A percentile compares a stretch with the other conserved stretches of the same genome.
These are phyloP conservation scores for Plutella xylostella DNA, from an alignment of 2,888 invertebrate species.

Conservation along the genomic window DNA sequence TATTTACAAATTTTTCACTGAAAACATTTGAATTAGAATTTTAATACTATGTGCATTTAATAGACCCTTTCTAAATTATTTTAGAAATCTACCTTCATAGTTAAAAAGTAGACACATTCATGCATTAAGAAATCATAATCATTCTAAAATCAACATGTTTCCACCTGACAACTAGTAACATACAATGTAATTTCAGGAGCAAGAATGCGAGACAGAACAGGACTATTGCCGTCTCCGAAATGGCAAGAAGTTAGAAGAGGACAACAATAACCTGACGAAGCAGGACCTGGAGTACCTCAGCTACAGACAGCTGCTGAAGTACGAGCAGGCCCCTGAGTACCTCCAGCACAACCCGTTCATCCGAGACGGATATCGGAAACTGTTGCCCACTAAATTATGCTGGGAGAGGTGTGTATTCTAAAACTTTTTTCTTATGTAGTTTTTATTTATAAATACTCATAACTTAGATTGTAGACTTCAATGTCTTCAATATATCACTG, in stretches of 20 bases:
- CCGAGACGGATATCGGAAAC: slow-evolving; percentile 85
- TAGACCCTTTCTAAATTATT: too few relatives aligned
- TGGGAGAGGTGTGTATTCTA: slow-evolving; percentile 82
- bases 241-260: slow-evolving; percentile 49
- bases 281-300: slow-evolving; percentile 61
- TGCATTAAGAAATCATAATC: too few relatives aligned
- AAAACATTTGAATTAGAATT: too few relatives aligned
- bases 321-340: slow-evolving; percentile 81
- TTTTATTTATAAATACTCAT: neutral
- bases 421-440: neutral
- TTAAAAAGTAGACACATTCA: too few relatives aligned
- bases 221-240: slow-evolving; percentile 39
- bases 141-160: neutral
- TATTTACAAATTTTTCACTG: too few relatives aligned
- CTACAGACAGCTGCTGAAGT: slow-evolving; percentile 53
- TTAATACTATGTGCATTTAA: too few relatives aligned
- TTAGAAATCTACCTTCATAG: too few relatives aligned
- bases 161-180: neutral
- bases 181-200: slow-evolving; percentile 31
- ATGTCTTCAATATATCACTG: too few relatives aligned
- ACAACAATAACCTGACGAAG: slow-evolving; percentile 59
- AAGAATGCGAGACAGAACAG: slow-evolving; percentile 35
- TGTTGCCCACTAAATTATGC: slow-evolving; percentile 84
- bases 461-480: too few relatives aligned
- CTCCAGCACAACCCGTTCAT: slow-evolving; percentile 90